phyloP scores from a whole-genome alignment of 2,888 invertebrate species.

The Pyrochroa serraticornis region DNA sequence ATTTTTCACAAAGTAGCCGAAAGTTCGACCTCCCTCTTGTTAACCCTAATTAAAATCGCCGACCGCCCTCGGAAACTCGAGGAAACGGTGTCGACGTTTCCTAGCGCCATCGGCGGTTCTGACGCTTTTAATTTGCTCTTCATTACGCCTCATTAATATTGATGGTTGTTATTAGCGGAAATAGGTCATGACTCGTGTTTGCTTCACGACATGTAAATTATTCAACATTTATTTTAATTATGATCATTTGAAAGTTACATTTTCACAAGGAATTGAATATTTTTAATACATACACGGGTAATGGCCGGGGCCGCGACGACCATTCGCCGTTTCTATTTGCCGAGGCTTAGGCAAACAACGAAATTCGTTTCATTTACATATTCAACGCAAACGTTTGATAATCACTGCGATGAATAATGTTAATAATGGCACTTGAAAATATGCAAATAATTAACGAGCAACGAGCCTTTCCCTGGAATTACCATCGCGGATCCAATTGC shows the following conservation, averaged over 20 bases:
- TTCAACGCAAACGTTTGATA: conserved; percentile 11
- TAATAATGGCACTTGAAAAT: no score
- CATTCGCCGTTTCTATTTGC: conserved; percentile 13
- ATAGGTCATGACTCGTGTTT: conserved; percentile 28
- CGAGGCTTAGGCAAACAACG: conserved; percentile 6
- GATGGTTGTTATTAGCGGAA: conserved; percentile 31
- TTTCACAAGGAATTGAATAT: conserved; percentile 10
- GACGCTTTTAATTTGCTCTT: conserved; percentile 28
- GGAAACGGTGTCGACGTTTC: conserved; percentile 3
- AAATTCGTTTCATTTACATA: conserved; percentile 18
- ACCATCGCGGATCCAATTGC: no score
- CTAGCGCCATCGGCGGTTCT: background rate
- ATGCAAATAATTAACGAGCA: no score
- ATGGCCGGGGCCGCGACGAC: background rate
- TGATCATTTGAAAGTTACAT: conserved; percentile 25
- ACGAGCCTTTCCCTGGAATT: no score
- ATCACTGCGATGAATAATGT: conserved; percentile 10
- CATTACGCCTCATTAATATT: conserved; percentile 33
- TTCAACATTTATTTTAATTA: conserved; percentile 29
- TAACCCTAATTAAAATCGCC: conserved; percentile 10
- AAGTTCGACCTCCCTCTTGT: conserved; percentile 4
- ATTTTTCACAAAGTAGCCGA: conserved; percentile 48
- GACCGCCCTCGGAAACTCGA: background rate
- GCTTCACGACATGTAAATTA: conserved; percentile 29
- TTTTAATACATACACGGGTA: conserved; percentile 13